Evolutionary conservation across 2,113 vertebrate genomes (phyloP).

Genomic region (Cavia aperea): DNA sequence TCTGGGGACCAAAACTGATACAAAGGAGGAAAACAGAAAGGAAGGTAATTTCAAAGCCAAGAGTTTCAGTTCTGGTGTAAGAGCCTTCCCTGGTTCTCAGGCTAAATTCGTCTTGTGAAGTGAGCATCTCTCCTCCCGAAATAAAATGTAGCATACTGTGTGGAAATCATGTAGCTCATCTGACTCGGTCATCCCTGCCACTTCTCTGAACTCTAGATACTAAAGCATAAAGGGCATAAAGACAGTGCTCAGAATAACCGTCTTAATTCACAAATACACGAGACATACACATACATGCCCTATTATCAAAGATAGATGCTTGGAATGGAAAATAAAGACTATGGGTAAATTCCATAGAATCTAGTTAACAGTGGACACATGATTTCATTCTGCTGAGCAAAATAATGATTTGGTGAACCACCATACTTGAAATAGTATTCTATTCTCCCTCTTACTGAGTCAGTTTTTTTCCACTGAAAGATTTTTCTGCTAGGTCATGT

Average conservation of each 20-base stretch:
- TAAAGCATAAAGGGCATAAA: neutral
- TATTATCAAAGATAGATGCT: neutral
- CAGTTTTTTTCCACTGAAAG: neutral
- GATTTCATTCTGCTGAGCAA: neutral
- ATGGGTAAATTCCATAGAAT: neutral
- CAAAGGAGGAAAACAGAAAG: constrained; percentile 39
- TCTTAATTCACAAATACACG: neutral
- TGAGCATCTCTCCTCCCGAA: neutral
- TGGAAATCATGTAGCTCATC: neutral
- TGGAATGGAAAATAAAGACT: neutral
- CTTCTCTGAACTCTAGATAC: neutral
- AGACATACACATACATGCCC: no score
- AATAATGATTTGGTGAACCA: neutral
- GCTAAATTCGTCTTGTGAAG: constrained; percentile 14
- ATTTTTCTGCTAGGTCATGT: neutral
- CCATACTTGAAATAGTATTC: neutral
- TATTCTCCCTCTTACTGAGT: neutral
- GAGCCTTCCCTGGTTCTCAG: neutral
- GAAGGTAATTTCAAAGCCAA: constrained; percentile 42
- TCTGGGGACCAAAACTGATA: constrained; percentile 36
- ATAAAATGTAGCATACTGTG: neutral
- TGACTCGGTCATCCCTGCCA: neutral
- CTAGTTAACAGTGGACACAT: neutral
- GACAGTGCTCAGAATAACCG: neutral
- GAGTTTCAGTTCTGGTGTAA: constrained; percentile 19